These are phyloP conservation scores for Akabosia matsudoensis DNA, from an alignment of 1,140 invertebrate genomes.

Conservation along the genomic window DNA sequence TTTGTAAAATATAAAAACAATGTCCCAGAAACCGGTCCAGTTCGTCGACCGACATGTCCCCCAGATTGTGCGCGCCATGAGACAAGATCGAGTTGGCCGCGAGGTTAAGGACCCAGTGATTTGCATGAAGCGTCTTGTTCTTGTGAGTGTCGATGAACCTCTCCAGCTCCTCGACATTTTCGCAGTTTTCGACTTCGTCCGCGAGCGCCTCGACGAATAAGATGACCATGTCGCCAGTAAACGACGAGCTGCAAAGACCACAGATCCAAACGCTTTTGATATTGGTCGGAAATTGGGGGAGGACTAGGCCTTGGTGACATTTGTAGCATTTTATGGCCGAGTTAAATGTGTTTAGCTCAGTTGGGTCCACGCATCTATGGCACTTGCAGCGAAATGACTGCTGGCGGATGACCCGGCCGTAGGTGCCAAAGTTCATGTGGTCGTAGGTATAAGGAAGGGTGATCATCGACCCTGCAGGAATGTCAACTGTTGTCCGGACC, in stretches of 20 bases:
- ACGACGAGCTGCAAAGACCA: background rate
- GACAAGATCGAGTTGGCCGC: conserved; percentile 24
- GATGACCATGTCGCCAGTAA: conserved; percentile 25
- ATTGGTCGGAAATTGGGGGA: background rate
- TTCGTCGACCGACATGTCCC: background rate
- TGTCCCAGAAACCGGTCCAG: conserved; percentile 11
- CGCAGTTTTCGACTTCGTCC: conserved; percentile 27
- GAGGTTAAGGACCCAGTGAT: conserved; percentile 30
- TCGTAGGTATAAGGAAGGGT: conserved; percentile 32
- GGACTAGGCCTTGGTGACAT: conserved; percentile 5
- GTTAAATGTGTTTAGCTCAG: conserved; percentile 25
- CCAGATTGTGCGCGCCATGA: conserved; percentile 11
- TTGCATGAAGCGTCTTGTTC: conserved; percentile 24
- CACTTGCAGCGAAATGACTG: conserved; percentile 28
- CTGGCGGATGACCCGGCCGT: conserved; percentile 12
- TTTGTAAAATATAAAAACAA: conserved; percentile 23
- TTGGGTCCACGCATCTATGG: conserved; percentile 18
- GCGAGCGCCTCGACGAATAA: conserved; percentile 3
- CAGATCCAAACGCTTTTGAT: conserved; percentile 26
- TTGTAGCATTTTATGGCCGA: conserved; percentile 20
- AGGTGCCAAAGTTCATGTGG: conserved; percentile 27
- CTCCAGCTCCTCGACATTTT: conserved; percentile 19
- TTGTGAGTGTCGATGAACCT: conserved; percentile 19
- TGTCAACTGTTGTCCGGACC: conserved; percentile 28
- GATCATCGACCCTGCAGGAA: conserved; percentile 31